Evolutionary conservation across 2,797 vertebrate species (phyloP), one percentile per base, ranked within the genome.

Genomic region (Fringilla coelebs): DNA sequence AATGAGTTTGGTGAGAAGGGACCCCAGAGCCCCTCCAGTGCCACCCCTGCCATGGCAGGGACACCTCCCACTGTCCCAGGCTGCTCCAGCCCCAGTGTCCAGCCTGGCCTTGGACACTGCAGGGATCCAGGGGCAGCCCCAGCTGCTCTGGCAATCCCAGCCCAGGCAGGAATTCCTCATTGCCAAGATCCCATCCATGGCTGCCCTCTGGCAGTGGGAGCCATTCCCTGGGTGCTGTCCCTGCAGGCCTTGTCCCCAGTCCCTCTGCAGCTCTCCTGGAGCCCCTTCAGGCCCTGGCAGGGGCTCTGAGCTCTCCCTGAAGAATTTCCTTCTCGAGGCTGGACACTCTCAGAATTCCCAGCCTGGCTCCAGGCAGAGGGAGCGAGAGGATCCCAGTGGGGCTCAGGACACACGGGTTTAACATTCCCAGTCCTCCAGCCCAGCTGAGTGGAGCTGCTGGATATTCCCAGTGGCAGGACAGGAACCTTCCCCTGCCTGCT

Each of bases 391-490:
- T 25, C 28, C 36, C 58, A 19, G 17, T 4, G 13, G 22, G 8
- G 29, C 29, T 36, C 63, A 3, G 40, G 7, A 36, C 55, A 29
- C 6, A 2, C 1, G 2, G 17, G 1, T 80, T 36, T 4, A 11
- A 43, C 26, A n/a, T 5, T 43, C 38, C 63, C 52, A 3, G 7
- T 9, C n/a, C 43, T 52, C 58, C 75, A 62, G 52, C 40, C 40
- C 0, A 2, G 19, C 9, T 1, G 2, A 57, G 17, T 6, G 13
- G 46, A 71, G 38, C 36, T 4, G 2, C 17, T 1, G 3, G 70
- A 29, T 3, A 4, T 21, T 48, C 40, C 52, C 18, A 9, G 12
- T 4, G n/a, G 31, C 41, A 24, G 28, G 11, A 48, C 66, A 31
- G 7, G 2, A 34, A 16, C 26, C 43, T 32, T 10, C 7, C 80